These are phyloP conservation scores for Oceanodroma leucorhoa DNA, from an alignment of 2,797 vertebrate genomes.

Conservation along the genomic window DNA sequence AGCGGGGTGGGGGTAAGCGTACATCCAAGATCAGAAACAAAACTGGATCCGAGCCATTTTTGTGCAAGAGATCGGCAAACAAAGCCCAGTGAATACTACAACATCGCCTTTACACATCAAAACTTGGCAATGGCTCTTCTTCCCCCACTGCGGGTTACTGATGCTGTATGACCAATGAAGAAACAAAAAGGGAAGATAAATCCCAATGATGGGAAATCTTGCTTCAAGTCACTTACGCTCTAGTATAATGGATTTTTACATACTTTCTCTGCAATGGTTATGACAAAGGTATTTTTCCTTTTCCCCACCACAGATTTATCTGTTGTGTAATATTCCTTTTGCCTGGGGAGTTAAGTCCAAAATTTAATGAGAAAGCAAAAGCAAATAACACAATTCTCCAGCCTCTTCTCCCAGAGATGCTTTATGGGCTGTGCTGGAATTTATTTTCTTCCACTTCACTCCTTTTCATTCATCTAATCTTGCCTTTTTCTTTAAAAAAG, in stretches of 20 bases:
- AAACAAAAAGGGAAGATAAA: background rate
- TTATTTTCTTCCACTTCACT: background rate
- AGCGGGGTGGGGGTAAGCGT: background rate
- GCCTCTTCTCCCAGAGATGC: background rate
- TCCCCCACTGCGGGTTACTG: background rate
- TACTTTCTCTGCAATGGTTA: background rate
- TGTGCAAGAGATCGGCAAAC: rapidly evolving
- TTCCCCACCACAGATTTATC: background rate
- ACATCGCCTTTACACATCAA: background rate
- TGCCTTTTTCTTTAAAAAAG: background rate
- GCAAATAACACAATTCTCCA: background rate
- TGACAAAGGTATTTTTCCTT: background rate
- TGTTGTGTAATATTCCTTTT: background rate
- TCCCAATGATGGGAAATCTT: background rate
- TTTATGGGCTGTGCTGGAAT: background rate
- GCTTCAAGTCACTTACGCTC: background rate
- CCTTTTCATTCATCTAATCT: background rate
- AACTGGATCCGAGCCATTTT: background rate
- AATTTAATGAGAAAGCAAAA: background rate
- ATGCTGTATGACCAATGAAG: background rate
- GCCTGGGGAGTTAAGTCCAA: background rate
- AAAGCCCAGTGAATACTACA: background rate
- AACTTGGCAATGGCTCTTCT: background rate
- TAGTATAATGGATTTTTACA: background rate
- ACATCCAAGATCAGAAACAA: background rate